Conservation (phyloP, 1,140 invertebrate species). For the Drosophila saltans region DNA sequence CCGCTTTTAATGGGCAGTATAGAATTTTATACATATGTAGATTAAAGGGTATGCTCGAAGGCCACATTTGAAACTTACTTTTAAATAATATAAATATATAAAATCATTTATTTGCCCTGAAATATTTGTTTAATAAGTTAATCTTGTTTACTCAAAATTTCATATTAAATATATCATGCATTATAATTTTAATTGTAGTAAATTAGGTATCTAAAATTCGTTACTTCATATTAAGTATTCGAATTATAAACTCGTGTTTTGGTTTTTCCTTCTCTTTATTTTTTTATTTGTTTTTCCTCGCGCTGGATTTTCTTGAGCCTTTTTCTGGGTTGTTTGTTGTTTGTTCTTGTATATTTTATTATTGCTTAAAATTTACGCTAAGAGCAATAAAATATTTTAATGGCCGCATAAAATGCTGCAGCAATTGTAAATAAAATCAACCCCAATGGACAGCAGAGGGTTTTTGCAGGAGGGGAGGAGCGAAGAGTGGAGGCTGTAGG, state of each 20-base stretch:
- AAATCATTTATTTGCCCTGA: too few relatives aligned
- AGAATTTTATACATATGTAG: neutral
- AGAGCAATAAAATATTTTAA: conserved; percentile 81
- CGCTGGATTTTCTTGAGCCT: conserved; percentile 19
- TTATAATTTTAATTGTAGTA: neutral
- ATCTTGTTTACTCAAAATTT: too few relatives aligned
- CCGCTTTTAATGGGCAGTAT: neutral
- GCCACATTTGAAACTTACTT: too few relatives aligned
- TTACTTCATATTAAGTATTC: neutral
- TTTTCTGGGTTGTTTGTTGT: conserved; percentile 22
- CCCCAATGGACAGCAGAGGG: conserved; percentile 12
- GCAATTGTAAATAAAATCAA: conserved; percentile 80
- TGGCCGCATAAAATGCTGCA: conserved; percentile 80
- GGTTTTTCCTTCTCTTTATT: conserved; percentile 20
- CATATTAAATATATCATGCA: too few relatives aligned
- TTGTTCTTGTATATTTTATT: conserved; percentile 64
- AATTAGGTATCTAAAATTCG: neutral
- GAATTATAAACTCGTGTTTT: conserved; percentile 5
- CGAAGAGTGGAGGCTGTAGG: neutral
- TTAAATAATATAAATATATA: too few relatives aligned
- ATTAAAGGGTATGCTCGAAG: conserved; percentile 10
- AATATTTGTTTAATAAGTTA: too few relatives aligned
- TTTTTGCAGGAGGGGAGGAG: neutral
- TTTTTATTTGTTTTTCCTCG: conserved; percentile 37
- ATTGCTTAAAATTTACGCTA: conserved; percentile 78